A percentile compares a stretch with the other conserved stretches of the same genome.
phyloP scores from a whole-genome alignment of 2,888 invertebrate species.

The Pollenia angustigena region DNA sequence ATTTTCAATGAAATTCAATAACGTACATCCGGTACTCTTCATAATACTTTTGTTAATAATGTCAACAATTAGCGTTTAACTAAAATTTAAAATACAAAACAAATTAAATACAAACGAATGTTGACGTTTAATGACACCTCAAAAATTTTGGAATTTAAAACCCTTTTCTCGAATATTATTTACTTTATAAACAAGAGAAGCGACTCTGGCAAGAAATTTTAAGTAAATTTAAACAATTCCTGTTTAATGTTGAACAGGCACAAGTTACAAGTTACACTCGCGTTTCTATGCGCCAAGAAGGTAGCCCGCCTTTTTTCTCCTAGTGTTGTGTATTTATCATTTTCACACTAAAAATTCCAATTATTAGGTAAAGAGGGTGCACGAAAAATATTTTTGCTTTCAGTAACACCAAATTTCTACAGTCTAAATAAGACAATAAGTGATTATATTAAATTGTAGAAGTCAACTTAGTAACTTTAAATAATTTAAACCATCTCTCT shows the following conservation, averaged over 20 bases:
- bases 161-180: not conserved
- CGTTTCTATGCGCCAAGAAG: constrained; percentile 8
- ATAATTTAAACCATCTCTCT: too few species aligned
- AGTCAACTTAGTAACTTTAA: too few species aligned
- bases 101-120: constrained; percentile 12
- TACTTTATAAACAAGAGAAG: not conserved
- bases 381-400: constrained; percentile 1
- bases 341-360: constrained; percentile 20
- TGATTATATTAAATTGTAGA: too few species aligned
- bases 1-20: constrained; percentile 9
- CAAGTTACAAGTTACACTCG: constrained; percentile 1
- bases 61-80: constrained; percentile 44
- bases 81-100: constrained; percentile 28
- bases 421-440: not conserved
- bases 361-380: constrained; percentile 2
- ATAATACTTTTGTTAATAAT: constrained; percentile 32
- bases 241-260: constrained; percentile 47
- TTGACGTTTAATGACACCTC: constrained; percentile 18
- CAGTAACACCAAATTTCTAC: not conserved
- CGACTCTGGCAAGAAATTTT: not conserved
- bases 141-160: constrained; percentile 47
- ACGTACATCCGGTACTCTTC: constrained; percentile 9
- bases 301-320: not conserved
- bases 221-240: constrained; percentile 45
- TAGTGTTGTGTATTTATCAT: constrained; percentile 27